Evolutionary conservation across 2,888 invertebrate species (phyloP), one percentile per base, ranked within the genome.

Genomic region (Micoletzkya japonica): DNA sequence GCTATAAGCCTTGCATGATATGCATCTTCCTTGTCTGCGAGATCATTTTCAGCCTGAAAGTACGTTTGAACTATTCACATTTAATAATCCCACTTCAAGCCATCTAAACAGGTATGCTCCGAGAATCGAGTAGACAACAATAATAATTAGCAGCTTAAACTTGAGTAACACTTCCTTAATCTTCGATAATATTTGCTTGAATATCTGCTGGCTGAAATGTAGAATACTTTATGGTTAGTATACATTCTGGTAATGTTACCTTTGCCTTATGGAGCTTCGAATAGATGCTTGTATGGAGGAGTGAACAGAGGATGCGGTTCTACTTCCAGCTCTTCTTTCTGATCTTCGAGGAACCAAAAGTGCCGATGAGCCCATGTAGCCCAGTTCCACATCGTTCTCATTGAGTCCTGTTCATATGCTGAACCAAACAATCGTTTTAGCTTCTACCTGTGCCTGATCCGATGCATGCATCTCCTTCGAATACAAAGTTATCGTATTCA

Each of bases 31-130:
- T 77, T 84, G 6, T 71, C 70, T 36, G 71, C 76, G 54, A 83
- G 68, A 74, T 84, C 84, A 14, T 74, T 73, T 4, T 80, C 77
- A 34, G 76, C 79, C 78, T 78, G 44, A 28, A 70, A 50, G 24
- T 68, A 36, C n/a, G 54, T 52, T 39, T 39, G 26, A 64, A 61
- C 59, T 44, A 57, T 68, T n/a, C 0, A 52, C 58, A 30, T 44
- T 20, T 36, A 34, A 6, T 44, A 3, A 54, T 44, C n/a, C 63
- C 36, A 77, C 77, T 73, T 84, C 84, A 28, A 82, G 73, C 73
- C 77, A 81, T 77, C 81, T 81, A 60, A 84, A 84, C 52, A 82
- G 72, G 73, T 76, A 75, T 2, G 82, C 84, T 30, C 84, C 84
- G 37, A 83, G 58, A 28, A 83, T 70, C 6, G 84, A 79, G 68